A percentile compares a stretch with the other conserved stretches of the same genome.
phyloP scores from a whole-genome alignment of 2,113 vertebrate species.

The Megaleporinus macrocephalus region DNA sequence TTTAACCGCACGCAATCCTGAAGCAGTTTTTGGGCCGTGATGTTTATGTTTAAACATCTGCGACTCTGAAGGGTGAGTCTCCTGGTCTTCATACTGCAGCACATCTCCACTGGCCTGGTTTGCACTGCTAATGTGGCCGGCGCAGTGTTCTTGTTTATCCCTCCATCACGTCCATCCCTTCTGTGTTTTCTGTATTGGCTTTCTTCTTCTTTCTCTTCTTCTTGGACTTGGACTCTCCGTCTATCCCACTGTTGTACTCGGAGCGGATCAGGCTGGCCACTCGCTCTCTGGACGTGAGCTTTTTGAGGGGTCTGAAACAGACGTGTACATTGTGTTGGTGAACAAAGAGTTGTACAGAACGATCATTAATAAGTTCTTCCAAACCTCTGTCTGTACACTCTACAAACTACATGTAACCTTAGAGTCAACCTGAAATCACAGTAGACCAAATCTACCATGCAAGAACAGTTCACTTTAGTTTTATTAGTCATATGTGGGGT shows the following conservation, averaged over 20 bases:
- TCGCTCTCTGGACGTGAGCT: slow-evolving; percentile 56
- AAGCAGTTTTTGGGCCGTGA: neutral
- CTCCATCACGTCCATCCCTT: slow-evolving; percentile 25
- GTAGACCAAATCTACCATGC: too few relatives aligned
- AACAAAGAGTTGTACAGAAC: too few relatives aligned
- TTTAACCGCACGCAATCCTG: neutral
- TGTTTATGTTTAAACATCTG: neutral
- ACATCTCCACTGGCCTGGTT: neutral
- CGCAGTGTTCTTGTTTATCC: neutral
- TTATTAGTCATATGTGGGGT: too few relatives aligned
- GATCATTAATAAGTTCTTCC: too few relatives aligned
- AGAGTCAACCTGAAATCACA: too few relatives aligned
- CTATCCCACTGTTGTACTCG: slow-evolving; percentile 84
- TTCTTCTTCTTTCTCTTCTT: slow-evolving; percentile 59
- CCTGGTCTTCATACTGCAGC: neutral
- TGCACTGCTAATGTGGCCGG: neutral
- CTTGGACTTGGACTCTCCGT: slow-evolving; percentile 48
- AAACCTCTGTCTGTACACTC: too few relatives aligned
- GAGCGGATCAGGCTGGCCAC: slow-evolving; percentile 77
- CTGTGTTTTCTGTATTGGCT: neutral
- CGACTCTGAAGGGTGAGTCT: neutral
- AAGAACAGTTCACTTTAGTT: too few relatives aligned
- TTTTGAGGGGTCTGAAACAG: slow-evolving; percentile 72
- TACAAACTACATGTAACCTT: too few relatives aligned
- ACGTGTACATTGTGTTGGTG: neutral